Base-by-base conservation (phyloP, 1,140 invertebrate genomes). In the Leptinotarsa defecta region DNA sequence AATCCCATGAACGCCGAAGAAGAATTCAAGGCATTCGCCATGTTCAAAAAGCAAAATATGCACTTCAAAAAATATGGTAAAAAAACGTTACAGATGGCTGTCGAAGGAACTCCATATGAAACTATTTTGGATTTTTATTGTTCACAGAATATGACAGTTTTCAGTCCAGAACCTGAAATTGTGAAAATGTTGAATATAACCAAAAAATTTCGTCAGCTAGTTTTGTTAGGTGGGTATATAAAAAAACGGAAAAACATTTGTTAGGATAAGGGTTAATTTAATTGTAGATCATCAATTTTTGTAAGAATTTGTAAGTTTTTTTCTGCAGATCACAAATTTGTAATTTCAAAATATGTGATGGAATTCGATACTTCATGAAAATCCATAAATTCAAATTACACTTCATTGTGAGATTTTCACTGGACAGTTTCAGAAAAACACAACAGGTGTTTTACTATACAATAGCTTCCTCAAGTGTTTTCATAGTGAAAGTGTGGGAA, bases 1-100 rank as follows among this genome's bases (percentile, higher is more conserved):
- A 94, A 93, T 87, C 89, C 92, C 0, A 91, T 93, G 4, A 84
- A 80, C 6, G 81, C 84, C 68, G 88, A 90, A 22, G 88, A 91
- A 1, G 83, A 89, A 78, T 92, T 90, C 74, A 89, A 90, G 17
- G 85, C 92, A 15, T 86, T 85, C 78, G 89, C 91, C 13, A 79
- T 87, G 48, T 84, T 93, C 68, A 87, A 88, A 74, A 91, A 89
- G 79, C 84, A 89, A 74, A 89, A 91, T 75, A 92, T 94, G 90
- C 87, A 90, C 78, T 84, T 90, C 8, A 91, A 92, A 83, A 82
- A 80, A 20, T 93, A 91, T 83, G 89, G 89, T 8, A 86, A 84
- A 52, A 87, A 87, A 75, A 89, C 92, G 27, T 81, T 93, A 3
- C 81, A 81, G 5, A 84, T 89, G 81, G 92, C 91, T 5, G 85